phyloP scores from a whole-genome alignment of 2,888 invertebrate species.

The Mystacides longicornis region DNA sequence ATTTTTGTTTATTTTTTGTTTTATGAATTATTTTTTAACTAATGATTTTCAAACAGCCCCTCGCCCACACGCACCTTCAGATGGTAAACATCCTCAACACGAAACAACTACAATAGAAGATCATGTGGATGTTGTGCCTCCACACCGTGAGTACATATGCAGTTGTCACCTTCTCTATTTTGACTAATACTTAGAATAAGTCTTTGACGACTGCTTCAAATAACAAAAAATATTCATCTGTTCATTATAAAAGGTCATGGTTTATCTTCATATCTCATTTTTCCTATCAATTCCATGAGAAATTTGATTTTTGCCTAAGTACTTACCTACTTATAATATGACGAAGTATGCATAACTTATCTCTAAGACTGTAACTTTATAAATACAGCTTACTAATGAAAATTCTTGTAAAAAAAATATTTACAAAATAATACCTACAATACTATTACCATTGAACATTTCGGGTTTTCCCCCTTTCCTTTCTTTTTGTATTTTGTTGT shows the following conservation, averaged over 20 bases:
- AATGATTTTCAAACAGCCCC: slow-evolving; percentile 20
- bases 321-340: not conserved
- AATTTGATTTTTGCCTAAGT: not conserved
- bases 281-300: not conserved
- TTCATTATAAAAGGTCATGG: no score
- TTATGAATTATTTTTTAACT: slow-evolving; percentile 17
- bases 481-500: no score
- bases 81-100: slow-evolving; percentile 13
- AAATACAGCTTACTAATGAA: no score
- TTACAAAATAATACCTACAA: not conserved
- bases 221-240: no score
- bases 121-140: slow-evolving; percentile 18
- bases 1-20: slow-evolving; percentile 7
- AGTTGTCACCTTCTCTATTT: no score
- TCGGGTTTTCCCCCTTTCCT: no score
- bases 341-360: no score
- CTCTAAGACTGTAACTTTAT: no score
- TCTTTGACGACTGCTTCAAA: no score
- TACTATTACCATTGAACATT: no score
- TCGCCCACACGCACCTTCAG: slow-evolving; percentile 16
- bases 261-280: not conserved
- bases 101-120: slow-evolving; percentile 16
- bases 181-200: no score
- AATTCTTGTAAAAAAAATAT: no score
- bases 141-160: slow-evolving; percentile 24